Evolutionary conservation across 2,888 invertebrate genomes (phyloP), one percentile per base, ranked within the genome.

Genomic region (Zootermopsis nevadensis): DNA sequence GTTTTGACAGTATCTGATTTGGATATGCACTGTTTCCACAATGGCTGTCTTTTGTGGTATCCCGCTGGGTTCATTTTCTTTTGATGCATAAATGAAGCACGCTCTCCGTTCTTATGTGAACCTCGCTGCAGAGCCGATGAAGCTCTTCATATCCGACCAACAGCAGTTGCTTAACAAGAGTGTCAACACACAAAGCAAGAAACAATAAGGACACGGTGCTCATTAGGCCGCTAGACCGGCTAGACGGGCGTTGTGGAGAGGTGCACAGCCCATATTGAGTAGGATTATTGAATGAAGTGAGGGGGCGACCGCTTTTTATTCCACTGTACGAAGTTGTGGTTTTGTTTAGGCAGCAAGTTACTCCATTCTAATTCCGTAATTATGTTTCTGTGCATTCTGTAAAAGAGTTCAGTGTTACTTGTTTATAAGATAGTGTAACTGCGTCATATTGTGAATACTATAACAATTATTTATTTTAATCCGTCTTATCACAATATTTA

Each of bases 111-210:
- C 60, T 60, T 60, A 12, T 27, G 27, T 60, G 60, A 60, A 60
- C 60, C n/a, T 1, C 60, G 60, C 60, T 27, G 15, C 27, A 8
- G n/a, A 27, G 2, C n/a, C 6, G 27, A 60, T 60, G 60, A 27
- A 60, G 27, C 60, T 2, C 27, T 60, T 60, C 60, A 60, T 60
- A 60, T n/a, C 60, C 10, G 60, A 60, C n/a, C 60, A 27, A 60
- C 60, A 60, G 60, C n/a, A 12, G 60, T 60, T n/a, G 27, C 60
- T n/a, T 60, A 60, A 60, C 60, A 27, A 60, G 60, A 60, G 60
- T n/a, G 60, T 60, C 60, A 60, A 60, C 60, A 60, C 60, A 60
- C 60, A 60, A 60, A 60, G 60, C 60, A 60, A 60, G 60, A 60
- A 60, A 60, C 60, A 60, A 60, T 60, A 60, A 60, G 10, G 60